A percentile compares a stretch with the other conserved stretches of the same genome.
Conservation (phyloP, 1,140 invertebrate species). For the Ceratina japonica region DNA sequence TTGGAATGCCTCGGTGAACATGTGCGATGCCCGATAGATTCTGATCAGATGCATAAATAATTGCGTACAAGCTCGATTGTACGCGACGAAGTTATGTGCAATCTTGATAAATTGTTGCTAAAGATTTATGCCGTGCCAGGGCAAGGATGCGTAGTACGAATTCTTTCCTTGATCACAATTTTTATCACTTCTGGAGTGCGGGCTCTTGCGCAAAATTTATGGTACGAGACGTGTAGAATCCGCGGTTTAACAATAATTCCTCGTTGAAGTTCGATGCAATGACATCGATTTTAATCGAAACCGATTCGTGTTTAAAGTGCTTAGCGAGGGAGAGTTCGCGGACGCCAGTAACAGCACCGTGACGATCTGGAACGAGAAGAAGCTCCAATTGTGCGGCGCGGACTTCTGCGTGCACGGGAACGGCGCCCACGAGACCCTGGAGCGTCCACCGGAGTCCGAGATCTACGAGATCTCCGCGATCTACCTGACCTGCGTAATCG, state of each 20-base stretch:
- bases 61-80: neutral
- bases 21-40: neutral
- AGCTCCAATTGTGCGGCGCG: conserved; percentile 87
- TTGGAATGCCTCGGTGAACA: neutral
- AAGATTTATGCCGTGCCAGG: neutral
- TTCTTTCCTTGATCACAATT: too few species aligned
- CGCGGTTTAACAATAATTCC: too few species aligned
- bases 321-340: conserved; percentile 85
- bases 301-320: conserved; percentile 80
- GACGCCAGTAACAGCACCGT: conserved; percentile 76
- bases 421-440: conserved; percentile 84
- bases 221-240: too few species aligned
- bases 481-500: conserved; percentile 91
- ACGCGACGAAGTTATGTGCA: neutral
- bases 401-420: conserved; percentile 88
- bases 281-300: conserved; percentile 32
- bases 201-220: too few species aligned
- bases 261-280: too few species aligned
- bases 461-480: conserved; percentile 93
- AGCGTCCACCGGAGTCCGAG: conserved; percentile 88
- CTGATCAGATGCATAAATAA: conserved; percentile 4
- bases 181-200: too few species aligned
- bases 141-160: too few species aligned
- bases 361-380: conserved; percentile 72
- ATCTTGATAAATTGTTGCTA: conserved; percentile 20